Base-by-base conservation (phyloP, 2,888 invertebrate genomes). In the Pristionchus japonicus region DNA sequence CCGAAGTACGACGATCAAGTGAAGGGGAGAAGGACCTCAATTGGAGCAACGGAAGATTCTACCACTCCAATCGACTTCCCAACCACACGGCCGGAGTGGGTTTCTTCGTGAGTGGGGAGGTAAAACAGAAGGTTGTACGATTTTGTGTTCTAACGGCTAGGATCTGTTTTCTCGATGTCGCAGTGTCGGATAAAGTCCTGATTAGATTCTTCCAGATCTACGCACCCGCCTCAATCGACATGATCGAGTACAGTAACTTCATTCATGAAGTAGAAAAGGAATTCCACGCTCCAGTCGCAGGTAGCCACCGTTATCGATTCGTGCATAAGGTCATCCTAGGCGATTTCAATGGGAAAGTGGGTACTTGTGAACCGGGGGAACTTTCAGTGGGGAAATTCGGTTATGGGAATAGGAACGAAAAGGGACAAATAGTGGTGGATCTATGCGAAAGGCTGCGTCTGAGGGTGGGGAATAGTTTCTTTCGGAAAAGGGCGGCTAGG, bases 181-280 rank as follows among this genome's bases (percentile, higher is more conserved):
- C 64, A 20, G 64, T 64, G 64, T 64, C 64, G n/a, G 20, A 64
- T 64, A 64, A 17, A 64, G 20, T 64, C 64, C 11, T 64, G 64
- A 23, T 64, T 64, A 23, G 64, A 64, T 64, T 64, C 23, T 64
- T 64, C 64, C 64, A 64, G 64, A 64, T 64, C 64, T 64, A 64
- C 64, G 64, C 64, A 20, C 64, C 64, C 27, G 64, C 64, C 27
- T 64, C 64, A n/a, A 27, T 23, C 17, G 64, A 64, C 64, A 4
- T 64, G 64, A 27, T 64, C 64, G 20, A 64, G 64, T 64, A 64
- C 64, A 64, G 20, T 27, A 64, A n/a, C n/a, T 64, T 64, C n/a
- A n/a, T n/a, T n/a, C n/a, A n/a, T n/a, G n/a, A n/a, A n/a, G n/a
- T n/a, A n/a, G n/a, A n/a, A n/a, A 7, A 23, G 7, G 7, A 7